Conservation (phyloP, 2,113 vertebrate genomes). For the Pomatostomus ruficeps region DNA sequence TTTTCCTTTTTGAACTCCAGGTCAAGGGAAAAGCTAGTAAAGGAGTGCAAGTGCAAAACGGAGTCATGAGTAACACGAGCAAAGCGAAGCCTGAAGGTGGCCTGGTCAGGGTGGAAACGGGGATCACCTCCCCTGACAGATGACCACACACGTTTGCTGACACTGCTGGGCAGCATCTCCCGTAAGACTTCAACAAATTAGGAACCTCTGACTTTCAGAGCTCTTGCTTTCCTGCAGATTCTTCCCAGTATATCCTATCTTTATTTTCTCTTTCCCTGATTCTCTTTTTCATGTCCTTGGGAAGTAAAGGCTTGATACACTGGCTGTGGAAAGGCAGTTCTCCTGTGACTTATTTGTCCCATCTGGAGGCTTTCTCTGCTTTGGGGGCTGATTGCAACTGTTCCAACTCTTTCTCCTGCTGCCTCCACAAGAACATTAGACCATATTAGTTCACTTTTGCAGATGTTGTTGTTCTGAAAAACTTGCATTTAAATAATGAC, state of each 20-base stretch:
- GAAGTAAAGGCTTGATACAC: neutral
- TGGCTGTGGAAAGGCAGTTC: neutral
- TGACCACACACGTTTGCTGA: neutral
- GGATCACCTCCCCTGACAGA: neutral
- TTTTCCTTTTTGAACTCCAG: neutral
- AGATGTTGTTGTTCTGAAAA: neutral
- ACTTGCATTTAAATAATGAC: neutral
- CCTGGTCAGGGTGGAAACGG: neutral
- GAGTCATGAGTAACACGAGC: neutral
- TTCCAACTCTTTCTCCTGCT: neutral
- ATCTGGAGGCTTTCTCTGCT: neutral
- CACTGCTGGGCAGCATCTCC: neutral
- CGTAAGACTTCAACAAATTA: neutral
- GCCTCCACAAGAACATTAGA: neutral
- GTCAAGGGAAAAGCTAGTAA: neutral
- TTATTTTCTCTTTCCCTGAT: neutral
- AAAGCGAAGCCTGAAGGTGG: neutral
- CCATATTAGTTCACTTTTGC: neutral
- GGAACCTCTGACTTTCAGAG: neutral
- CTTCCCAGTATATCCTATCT: neutral
- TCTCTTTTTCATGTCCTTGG: neutral
- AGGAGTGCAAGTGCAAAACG: neutral
- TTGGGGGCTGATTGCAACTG: neutral
- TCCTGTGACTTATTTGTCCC: neutral
- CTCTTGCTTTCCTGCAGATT: neutral